Conservation (phyloP, 2,113 vertebrate genomes). For the Hylia prasina region DNA sequence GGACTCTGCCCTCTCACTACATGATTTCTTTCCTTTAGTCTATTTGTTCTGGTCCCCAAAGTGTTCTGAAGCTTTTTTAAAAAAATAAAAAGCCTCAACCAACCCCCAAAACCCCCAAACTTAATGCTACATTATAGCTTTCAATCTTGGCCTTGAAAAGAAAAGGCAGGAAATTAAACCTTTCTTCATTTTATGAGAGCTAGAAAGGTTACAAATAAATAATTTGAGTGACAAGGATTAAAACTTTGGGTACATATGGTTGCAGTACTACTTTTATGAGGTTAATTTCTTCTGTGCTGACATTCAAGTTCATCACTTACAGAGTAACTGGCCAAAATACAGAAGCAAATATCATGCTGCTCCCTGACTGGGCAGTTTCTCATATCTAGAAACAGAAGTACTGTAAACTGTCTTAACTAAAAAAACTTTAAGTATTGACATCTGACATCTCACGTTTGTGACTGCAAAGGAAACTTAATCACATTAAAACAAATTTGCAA, state of each 20-base stretch:
- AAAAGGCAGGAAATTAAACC: neutral
- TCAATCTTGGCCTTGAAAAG: neutral
- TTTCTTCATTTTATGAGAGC: neutral
- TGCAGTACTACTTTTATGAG: neutral
- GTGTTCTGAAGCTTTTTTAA: neutral
- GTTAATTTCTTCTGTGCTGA: neutral
- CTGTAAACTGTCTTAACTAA: neutral
- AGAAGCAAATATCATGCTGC: neutral
- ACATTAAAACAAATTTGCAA: neutral
- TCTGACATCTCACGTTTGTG: neutral
- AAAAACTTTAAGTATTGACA: neutral
- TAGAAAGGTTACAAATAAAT: neutral
- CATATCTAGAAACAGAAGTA: neutral
- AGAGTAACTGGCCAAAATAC: neutral
- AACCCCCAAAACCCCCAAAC: fast-evolving
- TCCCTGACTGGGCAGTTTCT: neutral
- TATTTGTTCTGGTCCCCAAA: neutral
- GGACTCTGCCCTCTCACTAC: neutral
- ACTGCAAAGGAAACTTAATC: neutral
- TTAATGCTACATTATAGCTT: neutral
- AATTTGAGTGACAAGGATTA: neutral
- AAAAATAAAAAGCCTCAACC: neutral
- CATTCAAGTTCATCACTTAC: neutral
- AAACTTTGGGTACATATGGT: neutral
- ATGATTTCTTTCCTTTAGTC: neutral